These are phyloP conservation scores for Gambusia holbrooki DNA, from an alignment of 2,113 vertebrate genomes.

Conservation along the genomic window DNA sequence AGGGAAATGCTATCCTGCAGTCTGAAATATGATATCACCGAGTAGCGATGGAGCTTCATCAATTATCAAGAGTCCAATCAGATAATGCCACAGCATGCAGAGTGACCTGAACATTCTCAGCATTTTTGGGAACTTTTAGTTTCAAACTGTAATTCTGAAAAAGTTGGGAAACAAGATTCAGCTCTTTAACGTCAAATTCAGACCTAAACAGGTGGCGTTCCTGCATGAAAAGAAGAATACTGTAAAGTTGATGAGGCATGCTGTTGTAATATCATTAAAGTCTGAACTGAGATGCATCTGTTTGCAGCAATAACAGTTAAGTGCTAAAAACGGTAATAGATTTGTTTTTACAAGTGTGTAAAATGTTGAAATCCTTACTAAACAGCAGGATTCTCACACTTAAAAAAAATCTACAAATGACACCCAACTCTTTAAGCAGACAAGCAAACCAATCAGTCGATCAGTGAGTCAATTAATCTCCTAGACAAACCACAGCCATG, in stretches of 20 bases:
- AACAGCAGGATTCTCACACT: not conserved
- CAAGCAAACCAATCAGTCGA: not conserved
- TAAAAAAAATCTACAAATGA: not conserved
- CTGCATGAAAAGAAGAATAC: not conserved
- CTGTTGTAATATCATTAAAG: not conserved
- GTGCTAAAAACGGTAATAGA: not conserved
- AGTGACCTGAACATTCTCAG: slow-evolving; percentile 3
- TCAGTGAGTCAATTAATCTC: not conserved
- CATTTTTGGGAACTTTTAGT: slow-evolving; percentile 1
- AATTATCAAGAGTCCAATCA: slow-evolving; percentile 63
- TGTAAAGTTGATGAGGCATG: not conserved
- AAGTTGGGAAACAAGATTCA: not conserved
- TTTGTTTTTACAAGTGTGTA: not conserved
- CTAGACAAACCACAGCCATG: not conserved
- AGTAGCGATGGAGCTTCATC: slow-evolving; percentile 47
- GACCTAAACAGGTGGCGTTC: not conserved
- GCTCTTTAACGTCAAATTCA: slow-evolving; percentile 1
- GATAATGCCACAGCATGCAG: slow-evolving; percentile 34
- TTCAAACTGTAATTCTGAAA: not conserved
- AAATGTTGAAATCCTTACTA: not conserved
- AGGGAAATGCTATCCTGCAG: slow-evolving; percentile 35
- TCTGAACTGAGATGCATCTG: not conserved
- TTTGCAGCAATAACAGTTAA: not conserved
- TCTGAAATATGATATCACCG: slow-evolving; percentile 18
- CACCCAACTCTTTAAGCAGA: not conserved